A percentile compares a stretch with the other conserved stretches of the same genome.
Evolutionary conservation across 2,888 invertebrate genomes (phyloP).

Genomic region (Lacanobia wlatinum): DNA sequence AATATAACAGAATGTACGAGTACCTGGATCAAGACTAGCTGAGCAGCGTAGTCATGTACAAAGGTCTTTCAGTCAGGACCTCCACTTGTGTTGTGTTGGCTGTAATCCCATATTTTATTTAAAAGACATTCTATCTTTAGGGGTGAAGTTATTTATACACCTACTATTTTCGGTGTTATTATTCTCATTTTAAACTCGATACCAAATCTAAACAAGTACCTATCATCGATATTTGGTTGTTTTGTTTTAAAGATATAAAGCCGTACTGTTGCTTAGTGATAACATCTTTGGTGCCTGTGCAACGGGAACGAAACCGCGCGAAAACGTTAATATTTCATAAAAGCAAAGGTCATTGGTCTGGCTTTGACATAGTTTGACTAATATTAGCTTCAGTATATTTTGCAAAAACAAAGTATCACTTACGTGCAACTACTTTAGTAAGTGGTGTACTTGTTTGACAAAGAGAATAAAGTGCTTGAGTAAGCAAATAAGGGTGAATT

Average conservation of each 20-base stretch:
- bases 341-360: constrained; percentile 16
- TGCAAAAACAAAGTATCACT: constrained; percentile 52
- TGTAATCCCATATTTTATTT: neutral
- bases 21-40: neutral
- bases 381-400: constrained; percentile 34
- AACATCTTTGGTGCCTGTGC: too few relatives aligned
- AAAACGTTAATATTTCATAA: neutral
- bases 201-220: neutral
- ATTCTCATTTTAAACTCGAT: neutral
- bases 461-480: constrained; percentile 49
- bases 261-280: too few relatives aligned
- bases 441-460: constrained; percentile 55
- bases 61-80: neutral
- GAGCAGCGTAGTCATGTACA: neutral
- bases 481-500: constrained; percentile 51
- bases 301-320: too few relatives aligned
- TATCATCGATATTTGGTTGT: too few relatives aligned
- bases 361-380: constrained; percentile 34
- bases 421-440: constrained; percentile 55
- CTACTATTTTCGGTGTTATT: neutral
- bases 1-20: neutral
- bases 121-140: neutral
- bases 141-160: neutral
- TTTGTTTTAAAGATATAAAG: too few relatives aligned
- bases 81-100: neutral